Evolutionary conservation across 2,113 vertebrate species (phyloP).

Genomic region (Xerus inauris): DNA sequence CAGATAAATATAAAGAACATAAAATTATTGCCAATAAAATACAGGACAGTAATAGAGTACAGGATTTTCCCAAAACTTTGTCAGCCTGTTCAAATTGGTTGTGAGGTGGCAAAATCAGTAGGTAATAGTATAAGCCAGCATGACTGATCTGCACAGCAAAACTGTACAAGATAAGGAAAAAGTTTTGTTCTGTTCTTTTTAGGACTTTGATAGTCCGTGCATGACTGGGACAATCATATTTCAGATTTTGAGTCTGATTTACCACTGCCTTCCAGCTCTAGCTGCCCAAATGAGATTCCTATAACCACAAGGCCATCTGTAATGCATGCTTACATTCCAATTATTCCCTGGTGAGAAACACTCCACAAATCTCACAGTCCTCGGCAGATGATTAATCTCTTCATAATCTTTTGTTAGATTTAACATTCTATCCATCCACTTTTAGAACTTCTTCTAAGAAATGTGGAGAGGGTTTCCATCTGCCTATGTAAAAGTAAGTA

Average conservation of each 20-base stretch:
- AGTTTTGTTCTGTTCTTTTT: conserved; percentile 39
- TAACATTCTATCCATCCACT: not conserved
- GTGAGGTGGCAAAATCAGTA: not conserved
- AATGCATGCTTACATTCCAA: not conserved
- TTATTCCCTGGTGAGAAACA: conserved; percentile 4
- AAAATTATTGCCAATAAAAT: conserved; percentile 48
- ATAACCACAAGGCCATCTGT: conserved; percentile 41
- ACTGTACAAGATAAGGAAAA: not conserved
- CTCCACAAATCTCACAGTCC: not conserved
- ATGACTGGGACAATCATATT: not conserved
- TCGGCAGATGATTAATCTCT: conserved; percentile 19
- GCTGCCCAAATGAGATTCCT: conserved; percentile 14
- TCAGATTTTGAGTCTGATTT: conserved; percentile 60
- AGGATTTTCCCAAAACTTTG: conserved; percentile 33
- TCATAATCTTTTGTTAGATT: conserved; percentile 31
- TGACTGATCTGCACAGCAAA: conserved; percentile 48
- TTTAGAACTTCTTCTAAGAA: conserved; percentile 53
- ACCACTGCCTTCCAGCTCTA: conserved; percentile 19
- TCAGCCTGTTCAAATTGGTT: not conserved
- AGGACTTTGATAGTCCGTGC: conserved; percentile 40
- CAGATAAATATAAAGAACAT: not conserved
- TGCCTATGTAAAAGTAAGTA: conserved; percentile 44
- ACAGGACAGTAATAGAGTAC: not conserved
- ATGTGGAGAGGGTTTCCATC: not conserved
- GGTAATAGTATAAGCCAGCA: not conserved